Base-by-base conservation (phyloP, 2,888 invertebrate genomes). In the Opisthograptis luteolata region DNA sequence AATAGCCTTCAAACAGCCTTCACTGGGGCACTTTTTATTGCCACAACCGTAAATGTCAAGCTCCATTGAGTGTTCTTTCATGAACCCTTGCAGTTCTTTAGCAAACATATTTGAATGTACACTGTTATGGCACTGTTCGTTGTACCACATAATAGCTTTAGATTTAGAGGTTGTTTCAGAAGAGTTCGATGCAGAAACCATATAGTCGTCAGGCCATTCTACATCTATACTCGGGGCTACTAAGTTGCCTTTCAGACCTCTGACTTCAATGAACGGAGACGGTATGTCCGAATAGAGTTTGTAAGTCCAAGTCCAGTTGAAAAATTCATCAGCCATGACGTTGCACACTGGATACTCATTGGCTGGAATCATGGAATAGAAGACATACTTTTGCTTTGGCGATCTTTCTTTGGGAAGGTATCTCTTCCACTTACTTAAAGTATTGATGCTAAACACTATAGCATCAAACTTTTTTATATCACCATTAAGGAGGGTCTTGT, bases 31-130 rank as follows among this genome's bases (percentile, higher is more conserved):
- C 1, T 54, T 32, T 1, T 59, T 42, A 10, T 61, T 60, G 0
- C 63, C 68, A 66, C 87, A 89, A 0, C 84, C 84, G 43, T 79
- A 93, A 17, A 93, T 82, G 65, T 93, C 92, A 17, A 93, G 83
- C 1, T 72, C 56, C 5, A 82, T 52, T 6, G 51, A 48, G 48
- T 70, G 70, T 2, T 57, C 53, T 30, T 55, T 68, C 24, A 94
- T 84, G 43, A 89, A 73, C 31, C 81, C 75, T 17, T 74, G 70
- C 20, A 94, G 67, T 48, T 81, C 84, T 56, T 66, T 62, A 0
- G 68, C 65, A 15, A 64, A 67, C 1, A 37, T 1, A 41, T 70
- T 61, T 30, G 64, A 60, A 0, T 64, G 52, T 6, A 55, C 32
- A n/a, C 34, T 49, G 0, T 60, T 4, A 54, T n/a, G n/a, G n/a